These are phyloP conservation scores for Anthonomus grandis DNA, from an alignment of 1,140 invertebrate genomes.

Conservation along the genomic window DNA sequence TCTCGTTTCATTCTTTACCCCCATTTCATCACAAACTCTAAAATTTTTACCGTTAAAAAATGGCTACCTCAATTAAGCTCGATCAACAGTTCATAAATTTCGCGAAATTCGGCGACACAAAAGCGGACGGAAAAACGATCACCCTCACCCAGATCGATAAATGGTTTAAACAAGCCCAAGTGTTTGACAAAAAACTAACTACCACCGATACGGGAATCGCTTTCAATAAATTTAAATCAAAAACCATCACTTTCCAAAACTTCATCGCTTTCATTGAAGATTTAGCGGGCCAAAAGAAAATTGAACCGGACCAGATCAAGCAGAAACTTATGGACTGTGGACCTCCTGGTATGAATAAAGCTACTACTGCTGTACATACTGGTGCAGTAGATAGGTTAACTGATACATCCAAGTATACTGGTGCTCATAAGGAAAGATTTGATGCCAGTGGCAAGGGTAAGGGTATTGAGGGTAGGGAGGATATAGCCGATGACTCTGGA, in stretches of 20 bases:
- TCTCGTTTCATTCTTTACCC: too few species aligned
- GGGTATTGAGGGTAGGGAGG: constrained; percentile 80
- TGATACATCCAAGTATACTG: constrained; percentile 85
- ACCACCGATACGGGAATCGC: constrained; percentile 66
- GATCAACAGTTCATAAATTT: constrained; percentile 53
- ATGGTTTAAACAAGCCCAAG: constrained; percentile 73
- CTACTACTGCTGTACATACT: constrained; percentile 51
- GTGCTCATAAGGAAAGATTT: constrained; percentile 85
- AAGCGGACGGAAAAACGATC: constrained; percentile 63
- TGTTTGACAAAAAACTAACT: constrained; percentile 65
- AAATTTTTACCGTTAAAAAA: too few species aligned
- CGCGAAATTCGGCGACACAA: constrained; percentile 65
- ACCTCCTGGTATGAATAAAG: constrained; percentile 47
- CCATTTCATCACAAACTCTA: too few species aligned
- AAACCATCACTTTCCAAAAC: constrained; percentile 30
- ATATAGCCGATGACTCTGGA: constrained; percentile 73
- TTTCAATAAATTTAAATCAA: constrained; percentile 62
- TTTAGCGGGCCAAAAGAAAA: constrained; percentile 56
- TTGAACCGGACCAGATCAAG: constrained; percentile 52
- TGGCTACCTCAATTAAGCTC: constrained; percentile 19
- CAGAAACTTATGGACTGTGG: constrained; percentile 55
- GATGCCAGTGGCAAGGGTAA: constrained; percentile 83
- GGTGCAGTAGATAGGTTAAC: constrained; percentile 83
- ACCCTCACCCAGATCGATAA: constrained; percentile 68
- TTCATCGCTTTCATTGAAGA: constrained; percentile 53